These are phyloP conservation scores for Tipula lateralis DNA, from an alignment of 2,888 invertebrate genomes.

Conservation along the genomic window DNA sequence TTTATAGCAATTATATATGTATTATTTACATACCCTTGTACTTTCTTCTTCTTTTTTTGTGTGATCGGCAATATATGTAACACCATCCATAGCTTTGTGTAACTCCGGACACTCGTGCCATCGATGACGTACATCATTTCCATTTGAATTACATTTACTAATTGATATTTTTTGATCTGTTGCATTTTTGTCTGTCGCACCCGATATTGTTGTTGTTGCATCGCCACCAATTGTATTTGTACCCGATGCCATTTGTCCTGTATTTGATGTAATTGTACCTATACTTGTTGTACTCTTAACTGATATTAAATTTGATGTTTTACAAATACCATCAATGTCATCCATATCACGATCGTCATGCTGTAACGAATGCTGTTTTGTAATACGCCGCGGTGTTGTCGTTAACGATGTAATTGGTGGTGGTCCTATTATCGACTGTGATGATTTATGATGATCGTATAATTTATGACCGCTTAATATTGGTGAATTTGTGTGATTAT, in stretches of 20 bases:
- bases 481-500: slow-evolving; percentile 32
- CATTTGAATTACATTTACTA: not conserved
- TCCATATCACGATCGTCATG: slow-evolving; percentile 36
- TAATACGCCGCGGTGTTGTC: slow-evolving; percentile 41
- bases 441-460: slow-evolving; percentile 38
- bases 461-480: slow-evolving; percentile 26
- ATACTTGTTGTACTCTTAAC: not conserved
- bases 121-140: slow-evolving; percentile 54
- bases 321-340: not conserved
- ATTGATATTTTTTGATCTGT: slow-evolving; percentile 34
- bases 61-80: slow-evolving; percentile 88
- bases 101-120: slow-evolving; percentile 90
- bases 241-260: not conserved
- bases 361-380: slow-evolving; percentile 38
- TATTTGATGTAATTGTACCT: slow-evolving; percentile 1
- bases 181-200: not conserved
- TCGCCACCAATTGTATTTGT: not conserved
- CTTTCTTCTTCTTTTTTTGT: slow-evolving; percentile 88
- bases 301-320: slow-evolving; percentile 7
- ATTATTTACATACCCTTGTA: slow-evolving; percentile 62
- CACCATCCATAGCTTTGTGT: slow-evolving; percentile 88
- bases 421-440: slow-evolving; percentile 41
- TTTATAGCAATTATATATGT: not conserved
- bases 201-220: not conserved
- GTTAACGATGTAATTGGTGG: slow-evolving; percentile 48